Evolutionary conservation across 2,113 vertebrate species (phyloP), one percentile per base, ranked within the genome.

Genomic region (Apeltes quadracus): DNA sequence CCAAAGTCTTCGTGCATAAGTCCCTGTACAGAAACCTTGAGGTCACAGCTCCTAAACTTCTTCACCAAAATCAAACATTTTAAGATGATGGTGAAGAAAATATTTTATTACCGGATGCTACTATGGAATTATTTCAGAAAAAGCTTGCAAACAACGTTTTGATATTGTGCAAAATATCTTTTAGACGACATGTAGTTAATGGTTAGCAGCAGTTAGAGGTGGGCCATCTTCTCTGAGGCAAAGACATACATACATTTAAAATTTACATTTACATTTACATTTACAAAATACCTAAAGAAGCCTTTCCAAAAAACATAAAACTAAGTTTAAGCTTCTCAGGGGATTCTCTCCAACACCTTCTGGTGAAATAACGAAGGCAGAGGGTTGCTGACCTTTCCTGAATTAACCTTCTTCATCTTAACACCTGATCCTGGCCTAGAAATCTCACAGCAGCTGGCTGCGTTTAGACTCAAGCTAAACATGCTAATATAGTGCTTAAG

Each of bases 371-470:
- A 84, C n/a, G 7, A 58, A 77, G 78, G 64, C 55, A 65, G 66
- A 72, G 46, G 73, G 82, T 56, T 79, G 76, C 66, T 79, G 72
- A 72, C 69, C 65, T 82, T 79, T 75, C 57, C 64, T 69, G 76
- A 81, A 72, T 86, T 66, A 84, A 79, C 68, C 76, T 69, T 72
- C 76, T 87, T 87, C 83, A 85, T 86, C 76, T 81, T 39, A 29
- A 39, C 68, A 84, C 83, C 76, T 80, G 77, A 71, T 72, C 41
- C 84, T 80, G 75, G 62, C 69, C 83, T 70, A 79, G 84, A 89
- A 87, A 88, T 83, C 80, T 86, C 83, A 87, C 57, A 57, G 72
- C 55, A 66, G 71, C 76, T 55, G 62, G 48, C 63, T 73, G 72
- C 75, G 57, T 69, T 61, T 66, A 72, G 73, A 77, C 36, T 27